Evolutionary conservation across 2,888 invertebrate genomes (phyloP).

Genomic region (Trilocha varians): DNA sequence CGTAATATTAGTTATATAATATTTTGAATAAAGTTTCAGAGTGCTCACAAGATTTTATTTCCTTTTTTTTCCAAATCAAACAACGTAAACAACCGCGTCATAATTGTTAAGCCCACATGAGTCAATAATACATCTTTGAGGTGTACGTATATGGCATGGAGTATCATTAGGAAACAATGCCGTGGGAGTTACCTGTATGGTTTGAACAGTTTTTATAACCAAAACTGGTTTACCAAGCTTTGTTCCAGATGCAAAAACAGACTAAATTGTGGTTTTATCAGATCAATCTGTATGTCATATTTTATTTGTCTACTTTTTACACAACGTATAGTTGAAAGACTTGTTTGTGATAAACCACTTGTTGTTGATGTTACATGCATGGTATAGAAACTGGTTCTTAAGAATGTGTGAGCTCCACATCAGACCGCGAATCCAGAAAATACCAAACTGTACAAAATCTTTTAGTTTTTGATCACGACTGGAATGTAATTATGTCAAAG

Average conservation of each 20-base stretch:
- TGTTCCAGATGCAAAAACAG: neutral
- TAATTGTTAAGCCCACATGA: conserved; percentile 7
- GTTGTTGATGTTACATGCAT: conserved; percentile 19
- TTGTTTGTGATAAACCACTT: conserved; percentile 10
- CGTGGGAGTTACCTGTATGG: neutral
- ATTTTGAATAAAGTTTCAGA: neutral
- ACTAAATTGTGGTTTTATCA: neutral
- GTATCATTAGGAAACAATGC: conserved; percentile 13
- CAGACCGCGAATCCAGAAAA: conserved; percentile 28
- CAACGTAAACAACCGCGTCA: too few relatives aligned
- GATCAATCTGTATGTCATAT: neutral
- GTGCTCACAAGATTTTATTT: too few relatives aligned
- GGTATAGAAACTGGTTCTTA: conserved; percentile 58
- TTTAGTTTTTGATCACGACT: too few relatives aligned
- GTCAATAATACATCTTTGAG: too few relatives aligned
- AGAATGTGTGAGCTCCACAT: conserved; percentile 37
- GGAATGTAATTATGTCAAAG: too few relatives aligned
- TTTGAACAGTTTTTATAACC: neutral
- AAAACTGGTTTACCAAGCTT: neutral
- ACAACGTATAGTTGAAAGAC: neutral
- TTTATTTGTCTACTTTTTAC: too few relatives aligned
- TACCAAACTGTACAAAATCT: conserved; percentile 9
- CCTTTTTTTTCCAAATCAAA: too few relatives aligned
- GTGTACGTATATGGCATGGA: conserved; percentile 5
- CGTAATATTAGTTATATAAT: neutral